A percentile compares a stretch with the other conserved stretches of the same genome.
Evolutionary conservation across 2,888 invertebrate species (phyloP).

Genomic region (Physocephala rufipes): DNA sequence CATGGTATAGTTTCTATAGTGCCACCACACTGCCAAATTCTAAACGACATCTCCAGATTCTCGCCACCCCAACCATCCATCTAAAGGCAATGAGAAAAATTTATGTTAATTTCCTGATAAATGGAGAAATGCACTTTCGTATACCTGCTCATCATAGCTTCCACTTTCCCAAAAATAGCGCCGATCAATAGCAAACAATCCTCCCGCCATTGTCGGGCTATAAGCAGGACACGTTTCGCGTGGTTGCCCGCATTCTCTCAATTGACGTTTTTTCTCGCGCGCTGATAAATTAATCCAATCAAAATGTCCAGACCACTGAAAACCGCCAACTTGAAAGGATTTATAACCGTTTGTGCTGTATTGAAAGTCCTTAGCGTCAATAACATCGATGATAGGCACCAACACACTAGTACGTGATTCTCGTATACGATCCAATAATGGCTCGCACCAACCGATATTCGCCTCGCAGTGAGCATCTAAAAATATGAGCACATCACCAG

Average conservation of each 20-base stretch:
- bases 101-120: too few species aligned
- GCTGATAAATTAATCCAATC: slow-evolving; percentile 78
- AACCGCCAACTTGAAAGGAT: slow-evolving; percentile 66
- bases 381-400: slow-evolving; percentile 95
- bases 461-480: slow-evolving; percentile 93
- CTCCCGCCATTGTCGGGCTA: slow-evolving; percentile 99
- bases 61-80: slow-evolving; percentile 99
- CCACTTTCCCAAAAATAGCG: slow-evolving; percentile 95
- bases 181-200: slow-evolving; percentile 91
- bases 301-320: slow-evolving; percentile 87
- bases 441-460: slow-evolving; percentile 85
- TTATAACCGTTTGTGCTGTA: slow-evolving; percentile 66
- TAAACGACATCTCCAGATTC: slow-evolving; percentile 96
- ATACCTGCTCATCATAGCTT: slow-evolving; percentile 85
- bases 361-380: slow-evolving; percentile 72
- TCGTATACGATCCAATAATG: slow-evolving; percentile 85
- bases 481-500: slow-evolving; percentile 83
- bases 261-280: slow-evolving; percentile 61
- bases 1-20: slow-evolving; percentile 93
- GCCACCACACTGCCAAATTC: slow-evolving; percentile 90
- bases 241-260: slow-evolving; percentile 56
- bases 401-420: slow-evolving; percentile 81
- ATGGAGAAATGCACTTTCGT: too few species aligned
- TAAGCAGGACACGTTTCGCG: slow-evolving; percentile 65
- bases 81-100: slow-evolving; percentile 47